Conservation (phyloP, 2,113 vertebrate species). For the Neodon shergylaensis region DNA sequence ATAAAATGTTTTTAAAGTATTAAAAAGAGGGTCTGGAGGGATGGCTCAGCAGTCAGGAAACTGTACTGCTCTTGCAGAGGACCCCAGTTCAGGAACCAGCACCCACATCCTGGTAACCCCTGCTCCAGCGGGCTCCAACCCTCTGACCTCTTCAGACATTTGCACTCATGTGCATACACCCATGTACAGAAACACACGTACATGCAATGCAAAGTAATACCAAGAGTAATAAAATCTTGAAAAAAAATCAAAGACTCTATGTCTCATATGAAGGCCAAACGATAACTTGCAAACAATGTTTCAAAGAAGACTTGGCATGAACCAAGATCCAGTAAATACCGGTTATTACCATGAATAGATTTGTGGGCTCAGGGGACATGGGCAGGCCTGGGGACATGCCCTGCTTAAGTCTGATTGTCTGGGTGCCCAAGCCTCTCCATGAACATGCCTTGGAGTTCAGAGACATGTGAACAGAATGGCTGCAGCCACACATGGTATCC, state of each 20-base stretch:
- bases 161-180: too few species aligned
- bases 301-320: background rate
- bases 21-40: background rate
- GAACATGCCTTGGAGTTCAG: background rate
- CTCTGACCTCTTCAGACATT: too few species aligned
- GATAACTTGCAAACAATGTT: background rate
- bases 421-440: too few species aligned
- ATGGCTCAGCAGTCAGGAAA: background rate
- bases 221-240: background rate
- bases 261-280: too few species aligned
- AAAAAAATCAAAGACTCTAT: background rate
- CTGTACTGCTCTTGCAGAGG: background rate
- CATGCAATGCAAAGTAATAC: background rate
- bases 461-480: rapidly evolving
- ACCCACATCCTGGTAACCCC: background rate
- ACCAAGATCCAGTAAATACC: background rate
- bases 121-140: too few species aligned
- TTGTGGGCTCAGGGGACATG: background rate
- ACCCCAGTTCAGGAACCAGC: background rate
- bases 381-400: background rate
- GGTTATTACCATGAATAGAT: rapidly evolving
- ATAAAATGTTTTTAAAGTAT: background rate
- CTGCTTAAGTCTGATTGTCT: background rate
- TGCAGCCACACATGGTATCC: background rate
- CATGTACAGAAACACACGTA: background rate